Base-by-base conservation (phyloP, 2,888 invertebrate species). In the Pseudanteris insignis region DNA sequence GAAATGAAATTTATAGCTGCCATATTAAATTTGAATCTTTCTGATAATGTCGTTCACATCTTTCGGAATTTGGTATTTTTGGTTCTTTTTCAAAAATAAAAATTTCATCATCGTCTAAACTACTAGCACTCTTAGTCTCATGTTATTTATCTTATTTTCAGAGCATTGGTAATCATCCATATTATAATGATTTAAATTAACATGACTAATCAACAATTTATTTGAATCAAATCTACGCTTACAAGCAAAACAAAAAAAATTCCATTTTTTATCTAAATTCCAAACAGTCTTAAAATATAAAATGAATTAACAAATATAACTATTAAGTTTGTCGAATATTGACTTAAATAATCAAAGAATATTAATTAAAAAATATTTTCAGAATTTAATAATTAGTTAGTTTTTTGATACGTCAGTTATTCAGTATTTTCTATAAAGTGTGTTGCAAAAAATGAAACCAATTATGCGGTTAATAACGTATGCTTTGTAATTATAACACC, bases 401-500 rank as follows among this genome's bases (percentile, higher is more conserved):
- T 37, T 32, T 32, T 13, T 12, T 12, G 11, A 48, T 33, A 28
- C 38, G 38, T 9, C 48, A n/a, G n/a, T n/a, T n/a, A n/a, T n/a
- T n/a, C n/a, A n/a, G n/a, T n/a, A n/a, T n/a, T n/a, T n/a, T n/a
- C n/a, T n/a, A n/a, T n/a, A n/a, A n/a, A n/a, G n/a, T n/a, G n/a
- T n/a, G n/a, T n/a, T n/a, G n/a, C n/a, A n/a, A n/a, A n/a, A n/a
- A n/a, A n/a, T n/a, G n/a, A n/a, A n/a, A n/a, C n/a, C n/a, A n/a
- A n/a, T n/a, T n/a, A n/a, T n/a, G n/a, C n/a, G n/a, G n/a, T n/a
- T n/a, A n/a, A n/a, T n/a, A n/a, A n/a, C n/a, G n/a, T n/a, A n/a
- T n/a, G n/a, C n/a, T n/a, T n/a, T n/a, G n/a, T n/a, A n/a, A n/a
- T n/a, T n/a, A n/a, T n/a, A n/a, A n/a, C n/a, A n/a, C n/a, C n/a